phyloP scores from a whole-genome alignment of 2,113 vertebrate genomes.

The Antennarius striatus region DNA sequence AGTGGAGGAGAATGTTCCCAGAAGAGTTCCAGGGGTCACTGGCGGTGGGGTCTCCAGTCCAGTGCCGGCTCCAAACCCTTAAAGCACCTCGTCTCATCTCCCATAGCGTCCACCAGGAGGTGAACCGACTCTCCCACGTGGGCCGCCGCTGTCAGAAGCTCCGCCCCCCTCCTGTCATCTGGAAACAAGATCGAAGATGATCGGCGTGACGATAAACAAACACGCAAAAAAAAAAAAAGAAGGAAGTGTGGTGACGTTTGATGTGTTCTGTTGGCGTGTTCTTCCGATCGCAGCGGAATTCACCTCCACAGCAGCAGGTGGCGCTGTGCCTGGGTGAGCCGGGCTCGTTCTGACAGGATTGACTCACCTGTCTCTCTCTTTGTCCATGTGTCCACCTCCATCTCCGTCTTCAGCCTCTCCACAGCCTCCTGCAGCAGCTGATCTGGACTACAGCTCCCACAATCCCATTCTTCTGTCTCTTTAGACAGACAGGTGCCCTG shows the following conservation, averaged over 20 bases:
- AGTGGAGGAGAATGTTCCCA: too few relatives aligned
- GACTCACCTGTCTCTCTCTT: slow-evolving; percentile 61
- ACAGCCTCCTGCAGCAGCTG: slow-evolving; percentile 72
- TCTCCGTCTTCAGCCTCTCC: slow-evolving; percentile 72
- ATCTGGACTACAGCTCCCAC: slow-evolving; percentile 45
- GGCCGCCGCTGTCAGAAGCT: slow-evolving; percentile 76
- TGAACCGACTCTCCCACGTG: slow-evolving; percentile 75
- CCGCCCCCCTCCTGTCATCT: slow-evolving; percentile 71
- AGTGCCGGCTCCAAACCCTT: too few relatives aligned
- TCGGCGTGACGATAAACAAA: too few relatives aligned
- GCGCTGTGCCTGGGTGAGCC: too few relatives aligned
- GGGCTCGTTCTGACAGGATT: neutral
- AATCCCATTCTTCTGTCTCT: slow-evolving; percentile 18
- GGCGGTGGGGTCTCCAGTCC: too few relatives aligned
- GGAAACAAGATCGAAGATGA: slow-evolving; percentile 20
- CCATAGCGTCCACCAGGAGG: slow-evolving; percentile 76
- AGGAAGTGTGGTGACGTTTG: too few relatives aligned
- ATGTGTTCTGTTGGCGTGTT: too few relatives aligned
- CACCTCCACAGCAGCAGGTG: too few relatives aligned
- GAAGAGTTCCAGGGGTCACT: too few relatives aligned
- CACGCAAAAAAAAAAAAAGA: too few relatives aligned
- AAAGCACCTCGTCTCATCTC: neutral
- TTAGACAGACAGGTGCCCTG: neutral
- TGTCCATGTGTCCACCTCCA: slow-evolving; percentile 66
- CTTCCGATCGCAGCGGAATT: neutral